Evolutionary conservation across 2,888 invertebrate species (phyloP), one percentile per base, ranked within the genome.

Genomic region (Thereva unica): DNA sequence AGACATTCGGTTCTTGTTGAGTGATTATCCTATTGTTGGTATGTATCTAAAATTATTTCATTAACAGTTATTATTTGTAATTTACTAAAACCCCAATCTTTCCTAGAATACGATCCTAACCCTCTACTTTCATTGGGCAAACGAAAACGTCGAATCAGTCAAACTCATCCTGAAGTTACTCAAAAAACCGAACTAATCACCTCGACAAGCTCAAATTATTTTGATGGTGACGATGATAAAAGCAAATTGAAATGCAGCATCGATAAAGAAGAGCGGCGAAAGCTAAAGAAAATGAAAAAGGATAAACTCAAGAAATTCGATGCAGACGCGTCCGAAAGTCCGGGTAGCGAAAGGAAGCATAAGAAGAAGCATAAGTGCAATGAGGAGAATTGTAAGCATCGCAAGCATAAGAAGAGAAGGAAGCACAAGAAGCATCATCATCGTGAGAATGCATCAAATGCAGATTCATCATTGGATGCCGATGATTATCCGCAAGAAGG

Each of bases 21-120:
- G 89, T n/a, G 90, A 94, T 77, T 95, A 94, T 82, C 95, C 95
- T 7, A 88, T 93, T 75, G 91, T 93, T 76, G 93, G 95, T 95
- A 77, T 83, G 86, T 77, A 45, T 49, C 4, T n/a, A 3, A 12
- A 49, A n/a, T 49, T 54, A 5, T 38, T 9, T 10, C 9, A 8
- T 42, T 44, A 12, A 45, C 23, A 44, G n/a, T 45, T 45, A 47
- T 47, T 47, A 47, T 47, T 47, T 38, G 5, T 71, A 56, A 67
- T 70, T 72, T 85, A 84, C 5, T 83, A 92, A 93, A 91, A 80
- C 91, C 92, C 75, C 23, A 23, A 71, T 57, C 67, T 70, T 72
- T 85, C 84, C 5, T 83, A 92, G 93, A 91, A 80, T 91, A 92
- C 75, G 91, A 93, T 80, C 88, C 88, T 2, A 92, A 93, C 78